Percentiles rank a stretch among this genome's conserved stretches.
phyloP scores from a whole-genome alignment of 2,797 vertebrate genomes.

The Xerus rutilus region DNA sequence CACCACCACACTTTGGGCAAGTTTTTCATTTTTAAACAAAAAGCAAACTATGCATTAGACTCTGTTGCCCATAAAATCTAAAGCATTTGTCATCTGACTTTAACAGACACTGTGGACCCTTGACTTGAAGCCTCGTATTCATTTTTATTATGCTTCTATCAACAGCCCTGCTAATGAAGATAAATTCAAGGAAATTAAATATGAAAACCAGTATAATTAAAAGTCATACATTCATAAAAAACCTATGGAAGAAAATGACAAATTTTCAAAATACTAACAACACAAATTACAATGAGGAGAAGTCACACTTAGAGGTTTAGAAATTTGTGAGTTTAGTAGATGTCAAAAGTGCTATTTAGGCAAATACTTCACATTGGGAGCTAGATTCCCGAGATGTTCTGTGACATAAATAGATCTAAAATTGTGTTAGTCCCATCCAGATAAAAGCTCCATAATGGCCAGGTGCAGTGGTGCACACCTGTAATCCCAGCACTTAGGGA shows the following conservation, averaged over 20 bases:
- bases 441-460: background rate
- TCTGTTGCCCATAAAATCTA: background rate
- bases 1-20: too few species aligned
- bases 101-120: background rate
- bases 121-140: background rate
- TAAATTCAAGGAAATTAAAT: background rate
- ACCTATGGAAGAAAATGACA: background rate
- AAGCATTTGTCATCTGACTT: background rate
- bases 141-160: background rate
- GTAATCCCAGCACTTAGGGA: too few species aligned
- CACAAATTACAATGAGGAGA: background rate
- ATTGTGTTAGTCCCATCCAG: background rate
- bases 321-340: background rate
- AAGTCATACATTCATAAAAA: background rate
- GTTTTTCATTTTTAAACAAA: too few species aligned
- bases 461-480: too few species aligned
- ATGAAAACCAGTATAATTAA: background rate
- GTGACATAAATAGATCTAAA: background rate
- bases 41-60: background rate
- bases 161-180: background rate
- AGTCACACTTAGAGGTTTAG: background rate
- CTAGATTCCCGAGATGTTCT: background rate
- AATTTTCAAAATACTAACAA: background rate
- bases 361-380: background rate
- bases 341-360: background rate